phyloP scores from a whole-genome alignment of 30 jellyfish, hydroid and myxozoan genomes.

The Pelagia noctiluca region DNA sequence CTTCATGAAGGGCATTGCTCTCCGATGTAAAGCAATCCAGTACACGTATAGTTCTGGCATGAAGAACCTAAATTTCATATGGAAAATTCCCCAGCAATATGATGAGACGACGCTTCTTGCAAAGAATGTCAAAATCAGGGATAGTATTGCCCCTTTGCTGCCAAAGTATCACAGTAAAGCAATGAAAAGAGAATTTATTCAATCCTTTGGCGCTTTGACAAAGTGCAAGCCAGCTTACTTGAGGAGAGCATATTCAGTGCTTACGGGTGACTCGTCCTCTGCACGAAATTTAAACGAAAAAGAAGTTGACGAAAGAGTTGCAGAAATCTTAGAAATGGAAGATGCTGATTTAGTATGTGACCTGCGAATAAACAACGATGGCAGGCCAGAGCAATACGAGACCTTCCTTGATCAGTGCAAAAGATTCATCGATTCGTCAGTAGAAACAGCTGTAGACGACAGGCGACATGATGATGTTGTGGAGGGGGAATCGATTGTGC shows the following conservation, averaged over 20 bases:
- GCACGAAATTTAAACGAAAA: neutral
- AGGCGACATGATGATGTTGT: conserved; percentile 21
- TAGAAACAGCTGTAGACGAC: conserved; percentile 41
- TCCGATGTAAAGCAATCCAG: too few species aligned
- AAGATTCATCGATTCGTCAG: neutral
- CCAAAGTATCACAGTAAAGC: conserved; percentile 18
- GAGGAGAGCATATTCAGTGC: conserved; percentile 1
- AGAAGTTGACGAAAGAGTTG: conserved; percentile 18
- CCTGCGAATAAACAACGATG: conserved; percentile 5
- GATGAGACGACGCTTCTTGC: too few species aligned
- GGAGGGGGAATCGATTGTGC: neutral
- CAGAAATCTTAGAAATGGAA: neutral
- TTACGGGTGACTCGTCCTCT: conserved; percentile 32
- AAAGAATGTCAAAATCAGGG: neutral
- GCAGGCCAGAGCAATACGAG: conserved; percentile 16
- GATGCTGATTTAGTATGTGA: conserved; percentile 36
- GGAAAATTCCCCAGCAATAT: too few species aligned
- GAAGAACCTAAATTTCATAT: too few species aligned
- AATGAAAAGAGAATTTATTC: conserved; percentile 1
- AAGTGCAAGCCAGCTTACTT: neutral
- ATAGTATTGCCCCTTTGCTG: neutral
- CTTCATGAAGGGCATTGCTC: too few species aligned
- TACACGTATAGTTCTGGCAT: too few species aligned
- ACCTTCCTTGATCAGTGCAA: conserved; percentile 14
- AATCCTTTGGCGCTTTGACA: neutral